phyloP scores from a whole-genome alignment of 2,888 invertebrate species.

The Notodonta dromedarius region DNA sequence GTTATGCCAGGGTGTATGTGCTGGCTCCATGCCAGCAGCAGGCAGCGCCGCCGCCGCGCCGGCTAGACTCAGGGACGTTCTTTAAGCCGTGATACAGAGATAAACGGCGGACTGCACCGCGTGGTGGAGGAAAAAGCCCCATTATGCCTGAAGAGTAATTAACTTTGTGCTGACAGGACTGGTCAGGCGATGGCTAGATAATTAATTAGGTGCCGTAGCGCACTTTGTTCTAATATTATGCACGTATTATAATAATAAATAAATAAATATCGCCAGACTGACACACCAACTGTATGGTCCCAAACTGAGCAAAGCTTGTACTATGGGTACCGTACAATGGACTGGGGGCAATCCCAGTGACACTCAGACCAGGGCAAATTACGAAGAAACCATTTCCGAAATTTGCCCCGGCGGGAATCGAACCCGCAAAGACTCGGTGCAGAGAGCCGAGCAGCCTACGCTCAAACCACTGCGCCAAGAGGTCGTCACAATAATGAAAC shows the following conservation, averaged over 20 bases:
- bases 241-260: neutral
- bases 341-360: too few relatives aligned
- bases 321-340: too few relatives aligned
- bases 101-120: conserved; percentile 48
- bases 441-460: too few relatives aligned
- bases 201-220: conserved; percentile 20
- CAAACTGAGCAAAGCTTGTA: too few relatives aligned
- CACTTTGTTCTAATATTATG: conserved; percentile 2
- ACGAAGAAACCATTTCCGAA: too few relatives aligned
- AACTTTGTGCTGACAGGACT: conserved; percentile 39
- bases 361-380: too few relatives aligned
- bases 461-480: too few relatives aligned
- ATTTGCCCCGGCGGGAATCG: too few relatives aligned
- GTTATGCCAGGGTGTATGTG: conserved; percentile 43
- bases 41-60: conserved; percentile 28
- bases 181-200: conserved; percentile 17
- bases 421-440: too few relatives aligned
- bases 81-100: conserved; percentile 50
- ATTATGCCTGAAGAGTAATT: conserved; percentile 44
- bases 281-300: too few relatives aligned
- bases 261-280: too few relatives aligned
- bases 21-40: conserved; percentile 56
- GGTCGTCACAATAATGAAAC: too few relatives aligned
- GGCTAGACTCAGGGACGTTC: conserved; percentile 50
- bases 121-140: conserved; percentile 41